Base-by-base conservation (phyloP, 2,888 invertebrate genomes). In the Yponomeuta malinellus region DNA sequence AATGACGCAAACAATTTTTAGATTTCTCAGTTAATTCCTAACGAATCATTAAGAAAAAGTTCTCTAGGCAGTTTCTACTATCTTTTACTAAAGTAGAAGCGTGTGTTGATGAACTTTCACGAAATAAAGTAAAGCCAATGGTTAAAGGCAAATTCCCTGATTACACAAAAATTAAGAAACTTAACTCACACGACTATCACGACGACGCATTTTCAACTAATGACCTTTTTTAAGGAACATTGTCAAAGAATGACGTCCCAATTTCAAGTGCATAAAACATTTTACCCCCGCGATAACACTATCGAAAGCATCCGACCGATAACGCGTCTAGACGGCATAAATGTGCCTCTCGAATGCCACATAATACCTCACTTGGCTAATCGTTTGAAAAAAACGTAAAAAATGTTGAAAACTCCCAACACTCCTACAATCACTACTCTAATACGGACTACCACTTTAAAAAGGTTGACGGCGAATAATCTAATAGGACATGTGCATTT, bases 311-410 rank as follows among this genome's bases (percentile, higher is more conserved):
- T 81, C 81, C 80, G 80, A 78, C 73, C 81, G 91, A 91, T 91
- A 90, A 90, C 78, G 72, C 77, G 91, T 91, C 90, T 91, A 91
- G 91, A 91, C 91, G 86, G 86, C 84, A 87, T 89, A 89, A 88
- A 89, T 89, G 88, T 88, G 80, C 81, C 89, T 89, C 89, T 90
- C 89, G 88, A 90, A 90, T 91, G 74, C 90, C 88, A 83, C 80
- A 78, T 79, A 84, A 89, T 91, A 90, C 89, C 88, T 90, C 90
- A 91, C 89, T 90, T 90, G 89, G 90, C 88, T 89, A 90, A 91
- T 90, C 88, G 88, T 78, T 78, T 80, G 79, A 83, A 79, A 81
- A 79, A 81, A 79, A 80, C 82, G 83, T 79, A 80, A 82, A 83
- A 75, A 81, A 81, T 79, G 82, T 79, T 15, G 12, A 59, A 77